Percentiles rank a stretch among this genome's conserved stretches.
These are phyloP conservation scores for Sardinella longiceps DNA, from an alignment of 2,797 vertebrate genomes.

Conservation along the genomic window DNA sequence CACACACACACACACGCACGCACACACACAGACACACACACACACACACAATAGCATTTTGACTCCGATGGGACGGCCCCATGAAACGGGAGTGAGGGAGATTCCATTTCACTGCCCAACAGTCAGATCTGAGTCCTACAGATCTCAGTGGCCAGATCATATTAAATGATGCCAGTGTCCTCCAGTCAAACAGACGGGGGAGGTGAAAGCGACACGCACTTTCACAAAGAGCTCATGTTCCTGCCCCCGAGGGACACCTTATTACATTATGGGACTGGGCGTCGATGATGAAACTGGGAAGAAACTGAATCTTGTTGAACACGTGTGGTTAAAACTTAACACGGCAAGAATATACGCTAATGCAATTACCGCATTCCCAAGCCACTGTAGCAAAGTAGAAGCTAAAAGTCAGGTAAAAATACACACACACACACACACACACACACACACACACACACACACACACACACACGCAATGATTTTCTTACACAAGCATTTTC, in stretches of 20 bases:
- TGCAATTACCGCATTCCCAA: background rate
- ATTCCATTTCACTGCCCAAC: constrained; percentile 37
- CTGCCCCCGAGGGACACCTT: background rate
- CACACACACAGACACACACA: too few relatives aligned
- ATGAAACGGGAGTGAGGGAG: constrained; percentile 7
- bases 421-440: too few relatives aligned
- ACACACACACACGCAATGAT: background rate
- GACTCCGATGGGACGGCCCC: constrained; percentile 44
- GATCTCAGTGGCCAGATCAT: constrained; percentile 14
- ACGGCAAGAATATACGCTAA: background rate
- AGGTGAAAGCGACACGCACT: constrained; percentile 2
- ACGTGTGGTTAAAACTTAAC: constrained; percentile 20
- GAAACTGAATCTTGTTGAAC: constrained; percentile 19
- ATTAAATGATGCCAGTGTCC: background rate
- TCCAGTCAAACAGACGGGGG: background rate
- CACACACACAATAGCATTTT: constrained; percentile 52
- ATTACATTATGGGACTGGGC: background rate
- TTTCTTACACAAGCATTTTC: background rate
- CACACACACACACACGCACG: constrained; percentile 32
- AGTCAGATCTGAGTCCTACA: constrained; percentile 22
- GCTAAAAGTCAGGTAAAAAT: background rate
- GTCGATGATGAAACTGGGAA: background rate
- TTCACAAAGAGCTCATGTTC: constrained; percentile 21
- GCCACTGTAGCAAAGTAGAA: background rate
- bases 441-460: background rate